A percentile compares a stretch with the other conserved stretches of the same genome.
Conservation (phyloP, 2,888 invertebrate species). For the Heteromurus nitidus region DNA sequence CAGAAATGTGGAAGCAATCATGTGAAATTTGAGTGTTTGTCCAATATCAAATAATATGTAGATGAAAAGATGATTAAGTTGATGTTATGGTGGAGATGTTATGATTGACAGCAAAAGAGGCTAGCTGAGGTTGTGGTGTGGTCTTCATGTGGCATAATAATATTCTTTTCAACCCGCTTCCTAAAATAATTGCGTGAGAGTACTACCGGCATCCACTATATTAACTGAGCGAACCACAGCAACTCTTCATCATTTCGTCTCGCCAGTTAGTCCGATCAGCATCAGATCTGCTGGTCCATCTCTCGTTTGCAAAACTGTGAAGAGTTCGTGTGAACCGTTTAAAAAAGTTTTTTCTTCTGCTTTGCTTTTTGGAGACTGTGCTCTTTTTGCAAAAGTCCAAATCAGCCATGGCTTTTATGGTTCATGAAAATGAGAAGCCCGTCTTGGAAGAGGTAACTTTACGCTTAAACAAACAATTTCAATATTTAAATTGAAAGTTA, state of each 20-base stretch:
- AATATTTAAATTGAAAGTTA: constrained; percentile 2
- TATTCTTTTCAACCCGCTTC: no score
- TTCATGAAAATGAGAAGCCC: constrained; percentile 50
- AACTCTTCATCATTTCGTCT: constrained; percentile 48
- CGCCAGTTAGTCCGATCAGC: constrained; percentile 62
- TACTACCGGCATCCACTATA: constrained; percentile 26
- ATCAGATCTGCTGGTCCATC: constrained; percentile 26
- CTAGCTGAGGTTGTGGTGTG: not conserved
- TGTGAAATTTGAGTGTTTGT: constrained; percentile 6
- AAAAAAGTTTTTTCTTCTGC: constrained; percentile 18
- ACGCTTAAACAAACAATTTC: not conserved
- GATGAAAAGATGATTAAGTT: not conserved
- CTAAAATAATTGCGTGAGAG: no score
- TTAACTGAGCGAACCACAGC: constrained; percentile 20
- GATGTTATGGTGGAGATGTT: not conserved
- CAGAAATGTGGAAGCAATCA: constrained; percentile 37
- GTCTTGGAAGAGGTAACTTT: constrained; percentile 48
- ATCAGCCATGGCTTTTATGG: constrained; percentile 57
- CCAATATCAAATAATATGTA: not conserved
- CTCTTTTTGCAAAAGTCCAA: constrained; percentile 21
- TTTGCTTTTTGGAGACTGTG: constrained; percentile 53
- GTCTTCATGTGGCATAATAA: not conserved
- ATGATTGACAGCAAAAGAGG: not conserved
- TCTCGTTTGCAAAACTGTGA: no score
- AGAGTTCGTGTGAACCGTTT: constrained; percentile 1